Base-by-base conservation (phyloP, 2,888 invertebrate species). In the Sacculina carcini region DNA sequence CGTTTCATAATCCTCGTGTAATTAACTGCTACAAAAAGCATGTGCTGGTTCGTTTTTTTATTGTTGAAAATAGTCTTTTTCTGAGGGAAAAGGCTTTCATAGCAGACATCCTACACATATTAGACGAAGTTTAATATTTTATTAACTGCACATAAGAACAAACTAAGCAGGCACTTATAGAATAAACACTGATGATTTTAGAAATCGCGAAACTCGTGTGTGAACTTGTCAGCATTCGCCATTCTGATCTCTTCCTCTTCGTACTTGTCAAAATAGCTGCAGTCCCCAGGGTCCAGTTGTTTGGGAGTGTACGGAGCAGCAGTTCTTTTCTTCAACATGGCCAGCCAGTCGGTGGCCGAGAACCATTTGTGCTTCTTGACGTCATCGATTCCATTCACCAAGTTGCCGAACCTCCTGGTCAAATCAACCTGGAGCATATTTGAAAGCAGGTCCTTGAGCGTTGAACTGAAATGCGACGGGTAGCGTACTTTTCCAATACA, bases 281-380 rank as follows among this genome's bases (percentile, higher is more conserved):
- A 90, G 69, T 99, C 98, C 29, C 98, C 98, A 16, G 92, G 89
- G 54, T 96, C 96, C 71, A 92, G 92, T 75, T 90, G 92, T 67
- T 89, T 83, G 36, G 98, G 98, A 68, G 94, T 84, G 70, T 98
- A 99, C 39, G 98, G 98, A 29, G 98, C 94, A 67, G 98, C 98
- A 59, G 98, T 86, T 73, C 87, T 90, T 74, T 85, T 89, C 70
- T 98, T 92, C 73, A 96, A 98, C 65, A 96, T 87, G 54, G 92
- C 85, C 61, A 98, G 94, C 98, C 98, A 99, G 68, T 99, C 98
- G 56, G 92, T 92, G 59, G 85, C 82, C 52, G 84, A 79, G 66
- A 98, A 99, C 98, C 98, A 99, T 67, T 92, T 92, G 72, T 98
- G 96, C 60, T 86, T 81, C 67, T 94, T 96, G 65, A 99, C 98